Evolutionary conservation across 2,888 invertebrate species (phyloP).

Genomic region (Himalopsyche tibetana): DNA sequence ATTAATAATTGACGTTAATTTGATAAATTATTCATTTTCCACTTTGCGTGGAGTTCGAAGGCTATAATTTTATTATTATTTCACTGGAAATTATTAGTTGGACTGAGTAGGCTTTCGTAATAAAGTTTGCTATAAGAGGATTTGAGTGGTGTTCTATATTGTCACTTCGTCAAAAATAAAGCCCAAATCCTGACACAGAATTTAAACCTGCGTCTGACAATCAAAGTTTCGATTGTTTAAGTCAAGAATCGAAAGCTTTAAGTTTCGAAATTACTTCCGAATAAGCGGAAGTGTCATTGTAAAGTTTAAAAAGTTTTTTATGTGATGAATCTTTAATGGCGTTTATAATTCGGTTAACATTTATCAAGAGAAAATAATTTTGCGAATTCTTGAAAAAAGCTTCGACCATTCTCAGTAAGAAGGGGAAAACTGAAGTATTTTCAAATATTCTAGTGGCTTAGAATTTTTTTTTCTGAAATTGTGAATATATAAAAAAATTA

Average conservation of each 20-base stretch:
- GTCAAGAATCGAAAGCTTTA: constrained; percentile 2
- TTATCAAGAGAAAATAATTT: no score
- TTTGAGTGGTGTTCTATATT: constrained; percentile 9
- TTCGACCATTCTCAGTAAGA: no score
- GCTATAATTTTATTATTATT: background rate
- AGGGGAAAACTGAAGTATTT: no score
- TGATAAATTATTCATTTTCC: no score
- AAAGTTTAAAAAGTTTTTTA: constrained; percentile 4
- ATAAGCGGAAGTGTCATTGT: constrained; percentile 2
- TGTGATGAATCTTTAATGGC: no score
- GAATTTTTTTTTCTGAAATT: no score
- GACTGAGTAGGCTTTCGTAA: background rate
- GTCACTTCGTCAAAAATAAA: constrained; percentile 27
- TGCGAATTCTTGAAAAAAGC: no score
- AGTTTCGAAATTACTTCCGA: background rate
- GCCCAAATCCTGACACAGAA: background rate
- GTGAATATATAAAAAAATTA: no score
- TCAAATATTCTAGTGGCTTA: no score
- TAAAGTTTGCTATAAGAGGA: background rate
- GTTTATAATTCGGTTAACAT: no score
- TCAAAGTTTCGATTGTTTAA: background rate
- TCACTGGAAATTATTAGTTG: background rate
- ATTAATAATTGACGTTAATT: no score
- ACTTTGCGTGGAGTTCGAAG: no score
- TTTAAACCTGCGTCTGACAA: constrained; percentile 8